These are phyloP conservation scores for Hippocampus abdominalis DNA, from an alignment of 2,113 vertebrate species.

Conservation along the genomic window DNA sequence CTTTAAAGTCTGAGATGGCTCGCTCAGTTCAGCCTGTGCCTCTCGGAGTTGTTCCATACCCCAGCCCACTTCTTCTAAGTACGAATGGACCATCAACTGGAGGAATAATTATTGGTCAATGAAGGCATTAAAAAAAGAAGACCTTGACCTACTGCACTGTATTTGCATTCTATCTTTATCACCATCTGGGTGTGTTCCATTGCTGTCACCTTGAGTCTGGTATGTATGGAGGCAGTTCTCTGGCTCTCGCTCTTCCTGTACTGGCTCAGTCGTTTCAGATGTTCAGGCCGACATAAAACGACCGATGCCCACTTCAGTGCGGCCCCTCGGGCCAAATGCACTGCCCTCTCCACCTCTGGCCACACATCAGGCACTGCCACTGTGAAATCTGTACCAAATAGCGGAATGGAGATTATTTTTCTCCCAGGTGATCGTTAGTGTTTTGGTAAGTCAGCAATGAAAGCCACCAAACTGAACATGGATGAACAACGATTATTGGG, in stretches of 20 bases:
- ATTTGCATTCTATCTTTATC: too few species aligned
- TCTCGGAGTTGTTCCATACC: conserved; percentile 83
- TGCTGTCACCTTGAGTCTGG: conserved; percentile 84
- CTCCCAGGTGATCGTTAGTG: too few species aligned
- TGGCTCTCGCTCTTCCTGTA: conserved; percentile 88
- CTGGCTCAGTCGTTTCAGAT: conserved; percentile 82
- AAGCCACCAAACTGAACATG: too few species aligned
- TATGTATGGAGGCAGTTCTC: conserved; percentile 86
- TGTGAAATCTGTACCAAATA: not conserved
- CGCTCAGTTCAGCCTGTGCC: conserved; percentile 73
- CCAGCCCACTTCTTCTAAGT: conserved; percentile 86
- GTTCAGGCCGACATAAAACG: conserved; percentile 86
- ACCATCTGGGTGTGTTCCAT: not conserved
- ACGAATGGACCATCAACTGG: conserved; percentile 90
- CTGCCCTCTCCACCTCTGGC: conserved; percentile 81
- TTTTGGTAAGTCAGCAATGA: too few species aligned
- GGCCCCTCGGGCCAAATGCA: conserved; percentile 84
- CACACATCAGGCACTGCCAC: conserved; percentile 52
- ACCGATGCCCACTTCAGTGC: conserved; percentile 96
- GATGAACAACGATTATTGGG: too few species aligned
- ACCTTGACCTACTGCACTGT: too few species aligned
- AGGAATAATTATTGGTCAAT: not conserved
- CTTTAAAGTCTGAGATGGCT: conserved; percentile 72
- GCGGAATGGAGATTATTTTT: too few species aligned
- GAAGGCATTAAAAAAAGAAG: too few species aligned